Conservation (phyloP, 2,888 invertebrate genomes). For the Oxyteleia sp. region DNA sequence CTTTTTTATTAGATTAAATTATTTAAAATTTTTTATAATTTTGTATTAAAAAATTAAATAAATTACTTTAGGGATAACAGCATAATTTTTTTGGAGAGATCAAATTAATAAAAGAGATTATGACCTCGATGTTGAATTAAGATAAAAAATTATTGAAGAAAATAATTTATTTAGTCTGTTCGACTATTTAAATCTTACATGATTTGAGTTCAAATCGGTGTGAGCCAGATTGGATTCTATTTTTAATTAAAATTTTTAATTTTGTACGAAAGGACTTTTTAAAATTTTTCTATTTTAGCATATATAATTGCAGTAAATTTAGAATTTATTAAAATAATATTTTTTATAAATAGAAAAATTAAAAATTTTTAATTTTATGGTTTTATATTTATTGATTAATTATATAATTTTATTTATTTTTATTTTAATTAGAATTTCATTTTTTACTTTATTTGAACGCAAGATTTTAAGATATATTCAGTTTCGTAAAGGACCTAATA, state of each 20-base stretch:
- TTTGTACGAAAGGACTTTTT: constrained; percentile 93
- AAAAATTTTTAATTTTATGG: constrained; percentile 88
- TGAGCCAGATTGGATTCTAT: constrained; percentile 96
- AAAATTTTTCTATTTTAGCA: constrained; percentile 52
- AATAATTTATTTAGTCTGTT: constrained; percentile 92
- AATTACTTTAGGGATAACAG: constrained; percentile 95
- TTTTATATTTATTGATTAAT: constrained; percentile 81
- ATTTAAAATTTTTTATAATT: constrained; percentile 87
- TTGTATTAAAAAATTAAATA: constrained; percentile 74
- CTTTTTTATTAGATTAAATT: constrained; percentile 88
- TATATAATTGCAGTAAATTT: constrained; percentile 62
- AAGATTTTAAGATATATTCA: constrained; percentile 92
- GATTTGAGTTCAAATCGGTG: constrained; percentile 96
- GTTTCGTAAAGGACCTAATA: constrained; percentile 92
- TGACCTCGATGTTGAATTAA: constrained; percentile 97
- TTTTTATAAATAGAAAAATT: constrained; percentile 18
- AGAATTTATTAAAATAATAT: constrained; percentile 49
- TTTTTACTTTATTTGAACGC: constrained; percentile 92
- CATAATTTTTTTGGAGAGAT: constrained; percentile 93
- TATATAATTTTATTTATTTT: constrained; percentile 85
- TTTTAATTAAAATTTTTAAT: constrained; percentile 89
- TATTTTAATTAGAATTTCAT: constrained; percentile 91
- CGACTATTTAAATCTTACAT: constrained; percentile 95
- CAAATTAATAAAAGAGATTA: constrained; percentile 92
- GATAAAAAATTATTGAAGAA: constrained; percentile 90